Evolutionary conservation across 2,888 invertebrate genomes (phyloP), one percentile per base, ranked within the genome.

Genomic region (Aphrophora alni): DNA sequence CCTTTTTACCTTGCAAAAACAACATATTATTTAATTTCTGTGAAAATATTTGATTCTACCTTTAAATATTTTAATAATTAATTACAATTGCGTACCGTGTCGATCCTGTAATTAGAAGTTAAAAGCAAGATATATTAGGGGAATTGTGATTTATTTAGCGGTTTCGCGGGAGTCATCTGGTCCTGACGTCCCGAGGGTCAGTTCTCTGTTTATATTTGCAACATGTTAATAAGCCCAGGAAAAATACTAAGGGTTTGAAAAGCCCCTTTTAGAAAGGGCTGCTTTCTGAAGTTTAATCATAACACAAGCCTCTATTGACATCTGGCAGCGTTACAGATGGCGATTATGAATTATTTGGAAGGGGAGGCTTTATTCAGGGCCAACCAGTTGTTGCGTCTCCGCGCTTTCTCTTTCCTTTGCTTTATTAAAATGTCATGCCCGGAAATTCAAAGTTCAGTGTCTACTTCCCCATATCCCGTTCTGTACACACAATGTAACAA

Each of bases 401-500:
- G 7, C 33, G 24, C 28, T 51, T 73, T 69, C 70, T 68, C 73
- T 33, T 33, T 33, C 33, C 33, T 33, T 33, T 44, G 74, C 78
- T 74, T 74, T 79, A 79, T 79, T 79, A 79, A 79, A 79, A 79
- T 74, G 78, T 79, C 78, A 79, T 59, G 33, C 74, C 78, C 78
- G n/a, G 68, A 74, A 79, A 78, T 59, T 72, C 59, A 78, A 24
- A 73, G 78, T 73, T 78, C 73, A 59, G 73, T 73, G 33, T 33
- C 33, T 33, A 33, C 33, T 33, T 33, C 8, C 33, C 33, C 33
- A 5, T 33, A 33, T 33, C 8, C 33, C 33, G 3, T 33, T 33
- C 33, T 8, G n/a, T 33, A 33, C 4, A 33, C 10, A 33, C 33
- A 33, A 10, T 4, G 33, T 33, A 10, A 33, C 33, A 10, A 33